A percentile compares a stretch with the other conserved stretches of the same genome.
Conservation (phyloP, 2,888 invertebrate genomes). For the Rhogogaster chlorosoma region DNA sequence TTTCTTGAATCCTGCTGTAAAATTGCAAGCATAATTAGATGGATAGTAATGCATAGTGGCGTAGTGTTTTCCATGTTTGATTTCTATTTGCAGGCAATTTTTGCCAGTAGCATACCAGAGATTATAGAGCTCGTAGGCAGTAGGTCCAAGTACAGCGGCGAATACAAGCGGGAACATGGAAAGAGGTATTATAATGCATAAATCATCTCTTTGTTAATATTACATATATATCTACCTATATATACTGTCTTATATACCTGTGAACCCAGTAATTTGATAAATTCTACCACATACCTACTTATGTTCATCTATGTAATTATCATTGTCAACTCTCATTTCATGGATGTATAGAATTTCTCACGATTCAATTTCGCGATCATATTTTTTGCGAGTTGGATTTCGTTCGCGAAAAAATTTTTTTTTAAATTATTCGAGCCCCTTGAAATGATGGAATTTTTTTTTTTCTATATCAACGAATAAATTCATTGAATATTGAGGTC, state of each 20-base stretch:
- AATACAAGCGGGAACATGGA: constrained; percentile 99
- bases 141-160: constrained; percentile 99
- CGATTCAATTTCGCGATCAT: no score
- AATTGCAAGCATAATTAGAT: constrained; percentile 12
- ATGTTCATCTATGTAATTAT: no score
- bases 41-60: constrained; percentile 41
- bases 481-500: no score
- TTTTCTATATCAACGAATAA: no score
- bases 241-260: background rate
- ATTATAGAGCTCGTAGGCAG: constrained; percentile 99
- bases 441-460: no score
- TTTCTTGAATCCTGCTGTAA: background rate
- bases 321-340: no score
- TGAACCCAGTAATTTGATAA: no score
- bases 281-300: no score
- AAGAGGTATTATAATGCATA: constrained; percentile 89
- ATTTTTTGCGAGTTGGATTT: no score
- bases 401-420: no score
- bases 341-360: no score
- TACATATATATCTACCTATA: background rate
- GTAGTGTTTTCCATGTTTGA: constrained; percentile 66
- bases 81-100: constrained; percentile 97
- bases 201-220: constrained; percentile 49
- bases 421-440: no score
- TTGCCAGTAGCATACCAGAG: constrained; percentile 99